Evolutionary conservation across 2,888 invertebrate species (phyloP).

Genomic region (Prionchulus punctatus): DNA sequence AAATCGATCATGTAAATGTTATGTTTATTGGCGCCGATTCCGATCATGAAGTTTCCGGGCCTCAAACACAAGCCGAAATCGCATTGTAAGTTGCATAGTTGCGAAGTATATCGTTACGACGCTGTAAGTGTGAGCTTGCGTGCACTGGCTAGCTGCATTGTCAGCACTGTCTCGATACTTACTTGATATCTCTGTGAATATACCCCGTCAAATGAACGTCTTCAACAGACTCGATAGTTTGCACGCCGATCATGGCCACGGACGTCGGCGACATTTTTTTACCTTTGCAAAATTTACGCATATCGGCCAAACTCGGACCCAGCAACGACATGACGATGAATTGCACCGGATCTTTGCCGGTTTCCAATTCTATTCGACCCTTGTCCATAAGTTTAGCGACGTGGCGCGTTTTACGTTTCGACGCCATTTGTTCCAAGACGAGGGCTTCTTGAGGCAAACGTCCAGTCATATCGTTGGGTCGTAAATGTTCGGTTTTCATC

Average conservation of each 20-base stretch:
- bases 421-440: too few species aligned
- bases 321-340: neutral
- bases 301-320: neutral
- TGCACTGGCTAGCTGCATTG: too few species aligned
- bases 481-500: neutral
- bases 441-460: neutral
- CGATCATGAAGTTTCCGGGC: neutral
- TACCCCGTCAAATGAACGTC: slow-evolving; percentile 23
- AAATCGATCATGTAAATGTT: neutral
- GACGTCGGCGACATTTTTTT: neutral
- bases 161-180: too few species aligned
- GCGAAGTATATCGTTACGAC: too few species aligned
- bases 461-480: neutral
- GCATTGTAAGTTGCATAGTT: too few species aligned
- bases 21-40: neutral
- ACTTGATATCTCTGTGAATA: too few species aligned
- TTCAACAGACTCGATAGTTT: slow-evolving; percentile 24
- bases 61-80: too few species aligned
- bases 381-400: neutral
- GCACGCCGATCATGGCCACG: slow-evolving; percentile 10
- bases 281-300: neutral
- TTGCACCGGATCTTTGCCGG: neutral
- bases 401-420: neutral
- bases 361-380: neutral
- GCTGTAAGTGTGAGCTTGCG: too few species aligned